Percentiles rank a stretch among this genome's conserved stretches.
These are phyloP conservation scores for Chironomus tentans DNA, from an alignment of 2,888 invertebrate genomes.

Conservation along the genomic window DNA sequence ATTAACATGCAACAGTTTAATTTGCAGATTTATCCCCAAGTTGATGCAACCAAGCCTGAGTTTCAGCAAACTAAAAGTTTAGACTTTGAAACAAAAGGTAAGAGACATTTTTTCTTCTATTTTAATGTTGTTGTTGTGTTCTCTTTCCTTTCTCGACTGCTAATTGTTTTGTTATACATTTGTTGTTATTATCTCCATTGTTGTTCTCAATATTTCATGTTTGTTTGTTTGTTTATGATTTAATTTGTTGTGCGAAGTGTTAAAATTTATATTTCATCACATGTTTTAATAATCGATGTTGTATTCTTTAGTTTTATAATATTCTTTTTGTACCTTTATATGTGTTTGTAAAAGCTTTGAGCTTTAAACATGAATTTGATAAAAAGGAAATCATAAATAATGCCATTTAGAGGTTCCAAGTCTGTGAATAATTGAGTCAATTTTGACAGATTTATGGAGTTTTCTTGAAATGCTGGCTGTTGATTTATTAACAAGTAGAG, in stretches of 20 bases:
- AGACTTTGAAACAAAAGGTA: conserved; percentile 35
- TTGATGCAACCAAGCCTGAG: conserved; percentile 33
- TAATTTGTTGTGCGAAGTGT: background rate
- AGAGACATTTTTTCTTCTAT: conserved; percentile 25
- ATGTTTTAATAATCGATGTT: too few species aligned
- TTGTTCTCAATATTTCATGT: background rate
- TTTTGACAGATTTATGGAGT: too few species aligned
- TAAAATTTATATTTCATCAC: too few species aligned
- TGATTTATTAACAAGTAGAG: too few species aligned
- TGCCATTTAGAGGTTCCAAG: too few species aligned
- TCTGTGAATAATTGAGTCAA: too few species aligned
- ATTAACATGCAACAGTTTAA: background rate
- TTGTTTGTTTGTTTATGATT: background rate
- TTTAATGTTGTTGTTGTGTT: background rate
- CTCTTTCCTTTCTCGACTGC: background rate
- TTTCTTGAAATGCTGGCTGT: too few species aligned
- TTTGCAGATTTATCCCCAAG: conserved; percentile 30
- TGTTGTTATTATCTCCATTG: background rate
- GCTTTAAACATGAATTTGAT: background rate
- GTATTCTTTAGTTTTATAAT: too few species aligned
- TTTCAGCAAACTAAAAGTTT: conserved; percentile 35
- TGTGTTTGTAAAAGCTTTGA: background rate
- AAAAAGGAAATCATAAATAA: too few species aligned
- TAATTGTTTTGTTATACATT: background rate
- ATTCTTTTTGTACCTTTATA: too few species aligned